Evolutionary conservation across 2,888 invertebrate species (phyloP).

Genomic region (Sepioteuthis lessoniana): DNA sequence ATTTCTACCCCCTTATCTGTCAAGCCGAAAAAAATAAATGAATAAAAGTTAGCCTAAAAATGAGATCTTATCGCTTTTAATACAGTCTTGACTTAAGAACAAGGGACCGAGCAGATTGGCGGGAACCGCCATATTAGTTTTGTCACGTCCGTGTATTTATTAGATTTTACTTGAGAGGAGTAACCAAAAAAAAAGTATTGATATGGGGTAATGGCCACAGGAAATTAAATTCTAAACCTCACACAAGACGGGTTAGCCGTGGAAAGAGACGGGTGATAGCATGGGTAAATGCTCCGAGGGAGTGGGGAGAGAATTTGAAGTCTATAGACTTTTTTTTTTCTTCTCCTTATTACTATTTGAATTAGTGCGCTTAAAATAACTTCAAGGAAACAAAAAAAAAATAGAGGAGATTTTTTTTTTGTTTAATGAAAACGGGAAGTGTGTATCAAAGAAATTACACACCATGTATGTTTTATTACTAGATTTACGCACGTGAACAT

Average conservation of each 20-base stretch:
- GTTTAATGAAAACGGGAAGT: background rate
- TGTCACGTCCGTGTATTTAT: constrained; percentile 1
- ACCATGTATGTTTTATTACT: background rate
- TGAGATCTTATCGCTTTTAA: background rate
- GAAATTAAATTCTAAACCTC: constrained; percentile 33
- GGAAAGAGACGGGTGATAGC: background rate
- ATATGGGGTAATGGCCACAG: background rate
- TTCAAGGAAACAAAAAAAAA: background rate
- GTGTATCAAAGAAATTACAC: background rate
- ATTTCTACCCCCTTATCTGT: background rate
- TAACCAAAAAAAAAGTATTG: background rate
- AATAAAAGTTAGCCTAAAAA: background rate
- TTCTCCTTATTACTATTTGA: background rate
- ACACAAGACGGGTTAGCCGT: background rate
- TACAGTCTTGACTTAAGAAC: background rate
- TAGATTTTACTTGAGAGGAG: background rate
- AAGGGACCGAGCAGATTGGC: background rate
- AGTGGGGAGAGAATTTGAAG: background rate
- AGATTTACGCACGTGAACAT: background rate
- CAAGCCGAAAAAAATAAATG: background rate
- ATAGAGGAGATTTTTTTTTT: background rate
- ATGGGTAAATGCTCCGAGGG: background rate
- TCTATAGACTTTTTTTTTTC: background rate
- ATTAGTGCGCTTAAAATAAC: background rate
- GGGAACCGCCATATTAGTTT: constrained; percentile 20